Conservation (phyloP, 2,797 vertebrate genomes). For the Salarias fasciatus region DNA sequence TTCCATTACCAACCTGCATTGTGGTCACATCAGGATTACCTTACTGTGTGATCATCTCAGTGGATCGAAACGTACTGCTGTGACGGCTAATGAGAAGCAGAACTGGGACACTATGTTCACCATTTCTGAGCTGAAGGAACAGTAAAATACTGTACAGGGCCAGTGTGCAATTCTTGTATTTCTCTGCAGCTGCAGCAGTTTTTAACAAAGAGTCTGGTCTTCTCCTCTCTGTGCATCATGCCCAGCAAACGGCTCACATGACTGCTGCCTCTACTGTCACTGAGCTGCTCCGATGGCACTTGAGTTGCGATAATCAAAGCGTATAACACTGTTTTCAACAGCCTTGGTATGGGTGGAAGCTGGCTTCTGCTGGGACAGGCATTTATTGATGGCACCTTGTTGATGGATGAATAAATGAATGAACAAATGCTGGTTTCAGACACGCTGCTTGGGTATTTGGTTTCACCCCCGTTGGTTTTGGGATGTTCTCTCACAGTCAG, state of each 20-base stretch:
- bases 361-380: conserved; percentile 81
- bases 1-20: conserved; percentile 90
- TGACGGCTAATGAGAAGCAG: conserved; percentile 77
- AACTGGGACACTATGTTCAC: too few species aligned
- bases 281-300: conserved; percentile 81
- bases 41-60: conserved; percentile 85
- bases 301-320: conserved; percentile 91
- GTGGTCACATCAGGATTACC: conserved; percentile 50
- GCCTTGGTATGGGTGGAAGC: conserved; percentile 49
- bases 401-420: conserved; percentile 91
- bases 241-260: conserved; percentile 88
- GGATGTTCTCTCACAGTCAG: conserved; percentile 87
- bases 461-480: conserved; percentile 93
- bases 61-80: conserved; percentile 90
- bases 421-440: conserved; percentile 68
- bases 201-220: conserved; percentile 87
- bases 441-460: conserved; percentile 89
- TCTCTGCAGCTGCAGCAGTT: conserved; percentile 89
- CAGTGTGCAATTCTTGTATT: neutral
- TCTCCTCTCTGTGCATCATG: conserved; percentile 91
- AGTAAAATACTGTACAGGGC: neutral
- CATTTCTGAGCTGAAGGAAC: neutral
- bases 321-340: conserved; percentile 86
- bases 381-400: conserved; percentile 92
- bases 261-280: conserved; percentile 87